These are phyloP conservation scores for Scaptomyza graminum DNA, from an alignment of 1,140 invertebrate species.

Conservation along the genomic window DNA sequence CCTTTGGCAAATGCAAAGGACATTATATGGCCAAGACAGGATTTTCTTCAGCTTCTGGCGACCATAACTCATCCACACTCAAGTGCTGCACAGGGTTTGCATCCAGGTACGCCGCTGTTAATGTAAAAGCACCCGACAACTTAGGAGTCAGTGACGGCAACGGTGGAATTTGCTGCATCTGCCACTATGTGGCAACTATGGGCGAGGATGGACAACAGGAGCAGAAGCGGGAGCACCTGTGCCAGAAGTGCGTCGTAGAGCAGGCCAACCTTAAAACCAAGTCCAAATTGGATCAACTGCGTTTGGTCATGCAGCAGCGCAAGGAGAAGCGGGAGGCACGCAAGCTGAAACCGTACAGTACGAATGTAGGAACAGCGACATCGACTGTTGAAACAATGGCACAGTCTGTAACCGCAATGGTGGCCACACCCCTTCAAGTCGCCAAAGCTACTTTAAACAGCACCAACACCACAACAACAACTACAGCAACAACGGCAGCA, in stretches of 20 bases:
- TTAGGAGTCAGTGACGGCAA: neutral
- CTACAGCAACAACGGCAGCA: constrained; percentile 36
- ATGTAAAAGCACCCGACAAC: constrained; percentile 48
- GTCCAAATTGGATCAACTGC: constrained; percentile 93
- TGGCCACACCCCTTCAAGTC: constrained; percentile 34
- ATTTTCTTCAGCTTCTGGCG: constrained; percentile 8
- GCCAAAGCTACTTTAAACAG: too few relatives aligned
- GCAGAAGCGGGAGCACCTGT: constrained; percentile 65
- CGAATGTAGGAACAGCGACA: constrained; percentile 34
- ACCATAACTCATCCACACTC: constrained; percentile 7
- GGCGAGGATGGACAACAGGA: constrained; percentile 15
- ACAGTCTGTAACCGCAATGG: constrained; percentile 58
- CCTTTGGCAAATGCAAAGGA: too few relatives aligned
- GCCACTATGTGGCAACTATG: constrained; percentile 53
- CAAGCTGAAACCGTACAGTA: constrained; percentile 90
- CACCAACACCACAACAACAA: constrained; percentile 6
- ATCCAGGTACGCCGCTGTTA: neutral
- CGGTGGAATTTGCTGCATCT: constrained; percentile 63
- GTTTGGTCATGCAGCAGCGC: constrained; percentile 94
- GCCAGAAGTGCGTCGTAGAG: constrained; percentile 85
- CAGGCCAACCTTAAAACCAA: constrained; percentile 91
- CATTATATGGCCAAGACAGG: too few relatives aligned
- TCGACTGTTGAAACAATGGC: neutral
- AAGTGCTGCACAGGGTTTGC: constrained; percentile 20
- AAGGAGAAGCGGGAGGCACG: constrained; percentile 91